Evolutionary conservation across 23 tunicate species (phyloP).

Genomic region (Pegea sp.): DNA sequence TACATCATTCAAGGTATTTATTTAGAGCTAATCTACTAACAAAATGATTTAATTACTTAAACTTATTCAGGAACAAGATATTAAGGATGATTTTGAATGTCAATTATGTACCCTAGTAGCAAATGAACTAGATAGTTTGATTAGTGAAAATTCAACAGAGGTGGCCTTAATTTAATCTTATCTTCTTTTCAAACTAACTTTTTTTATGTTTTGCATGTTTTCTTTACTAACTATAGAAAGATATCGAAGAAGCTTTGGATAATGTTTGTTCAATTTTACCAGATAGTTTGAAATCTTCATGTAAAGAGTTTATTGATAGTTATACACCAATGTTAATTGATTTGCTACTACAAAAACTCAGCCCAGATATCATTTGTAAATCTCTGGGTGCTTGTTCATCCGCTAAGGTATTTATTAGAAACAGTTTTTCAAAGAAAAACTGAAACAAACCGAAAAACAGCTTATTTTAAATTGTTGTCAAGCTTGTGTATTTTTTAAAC

Average conservation of each 20-base stretch:
- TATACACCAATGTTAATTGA: not conserved
- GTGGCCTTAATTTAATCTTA: not conserved
- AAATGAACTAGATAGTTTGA: not conserved
- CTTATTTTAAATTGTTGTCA: no score
- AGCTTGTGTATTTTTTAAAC: no score
- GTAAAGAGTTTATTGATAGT: not conserved
- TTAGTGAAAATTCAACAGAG: not conserved
- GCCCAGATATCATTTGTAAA: not conserved
- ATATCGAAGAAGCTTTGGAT: not conserved
- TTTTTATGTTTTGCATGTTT: not conserved
- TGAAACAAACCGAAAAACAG: no score
- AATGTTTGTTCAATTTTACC: not conserved
- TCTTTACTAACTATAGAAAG: not conserved
- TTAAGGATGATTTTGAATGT: not conserved
- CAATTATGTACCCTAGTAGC: not conserved
- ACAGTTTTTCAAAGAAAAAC: no score
- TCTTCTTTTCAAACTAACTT: not conserved
- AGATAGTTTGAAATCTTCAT: not conserved
- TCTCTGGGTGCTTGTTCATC: not conserved
- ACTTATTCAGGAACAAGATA: no score
- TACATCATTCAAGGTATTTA: no score
- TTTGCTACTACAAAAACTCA: not conserved
- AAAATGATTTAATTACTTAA: no score
- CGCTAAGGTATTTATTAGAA: no score
- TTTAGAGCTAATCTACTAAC: no score